phyloP scores from a whole-genome alignment of 2,797 vertebrate species.

The Loris lydekkerianus region DNA sequence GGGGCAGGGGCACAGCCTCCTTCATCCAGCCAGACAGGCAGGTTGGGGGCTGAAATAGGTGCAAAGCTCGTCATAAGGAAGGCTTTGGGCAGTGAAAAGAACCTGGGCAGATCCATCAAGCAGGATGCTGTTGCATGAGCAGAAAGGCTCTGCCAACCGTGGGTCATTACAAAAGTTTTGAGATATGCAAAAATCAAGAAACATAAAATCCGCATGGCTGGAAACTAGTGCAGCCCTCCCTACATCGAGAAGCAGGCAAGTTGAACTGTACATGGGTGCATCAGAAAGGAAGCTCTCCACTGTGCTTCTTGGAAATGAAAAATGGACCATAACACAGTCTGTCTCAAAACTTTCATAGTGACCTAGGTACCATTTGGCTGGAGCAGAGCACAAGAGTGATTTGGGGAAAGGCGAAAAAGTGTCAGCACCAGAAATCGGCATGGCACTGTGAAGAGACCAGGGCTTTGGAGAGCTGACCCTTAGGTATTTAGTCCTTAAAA shows the following conservation, averaged over 20 bases:
- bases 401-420: rapidly evolving
- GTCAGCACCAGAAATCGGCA: not conserved
- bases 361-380: not conserved
- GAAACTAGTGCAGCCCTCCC: too few relatives aligned
- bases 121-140: not conserved
- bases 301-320: too few relatives aligned
- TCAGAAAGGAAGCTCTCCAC: too few relatives aligned
- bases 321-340: too few relatives aligned
- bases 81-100: not conserved
- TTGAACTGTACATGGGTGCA: too few relatives aligned
- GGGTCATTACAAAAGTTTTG: too few relatives aligned
- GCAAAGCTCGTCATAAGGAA: not conserved
- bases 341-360: too few relatives aligned
- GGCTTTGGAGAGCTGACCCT: not conserved
- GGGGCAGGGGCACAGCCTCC: not conserved
- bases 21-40: not conserved
- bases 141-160: not conserved
- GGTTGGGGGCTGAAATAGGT: not conserved
- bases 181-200: too few relatives aligned
- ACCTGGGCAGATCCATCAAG: not conserved
- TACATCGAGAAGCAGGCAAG: too few relatives aligned
- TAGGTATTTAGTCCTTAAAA: not conserved
- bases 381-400: not conserved
- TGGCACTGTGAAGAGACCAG: not conserved
- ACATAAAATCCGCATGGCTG: too few relatives aligned